Base-by-base conservation (phyloP, 2,113 vertebrate species). In the Centropus unirufus region DNA sequence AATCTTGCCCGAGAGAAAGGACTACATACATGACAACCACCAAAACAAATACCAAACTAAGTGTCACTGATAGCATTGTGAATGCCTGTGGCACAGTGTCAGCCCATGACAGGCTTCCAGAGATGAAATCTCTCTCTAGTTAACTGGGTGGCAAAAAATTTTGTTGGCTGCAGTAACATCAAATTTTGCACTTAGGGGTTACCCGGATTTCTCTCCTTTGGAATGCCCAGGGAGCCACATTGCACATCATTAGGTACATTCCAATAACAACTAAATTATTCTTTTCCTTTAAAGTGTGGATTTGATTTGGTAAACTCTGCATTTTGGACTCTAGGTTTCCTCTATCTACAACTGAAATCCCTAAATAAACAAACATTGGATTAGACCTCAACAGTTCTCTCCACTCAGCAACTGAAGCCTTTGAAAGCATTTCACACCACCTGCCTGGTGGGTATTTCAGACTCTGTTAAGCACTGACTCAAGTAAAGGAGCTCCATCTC, bases 351-450 rank as follows among this genome's bases (percentile, higher is more conserved):
- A 63, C 81, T 79, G 91, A 91, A 93, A 95, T 91, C 44, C 44
- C n/a, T 72, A 52, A 87, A 75, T 62, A 95, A 95, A 95, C 66
- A 97, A 95, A 95, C 83, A 87, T 2, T 19, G 89, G 74, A 95
- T 95, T 76, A 95, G 67, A 82, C 40, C 52, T 87, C 59, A 77
- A 21, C 78, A 83, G 72, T 49, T 91, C 77, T 59, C 32, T 54
- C 67, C 0, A 9, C 78, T 96, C 72, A 51, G 63, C 42, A 21
- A 19, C 32, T 5, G 24, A 83, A 90, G 68, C 57, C 26, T 30
- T 78, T 87, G 57, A 93, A 84, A 91, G 77, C 76, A 57, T 84
- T 88, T 94, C 36, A 30, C 57, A 87, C 61, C 66, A 75, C 54
- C 44, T 13, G 55, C 67, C 80, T 49, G 5, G 21, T 54, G 89